Base-by-base conservation (phyloP, 2,888 invertebrate genomes). In the Mamestra brassicae region DNA sequence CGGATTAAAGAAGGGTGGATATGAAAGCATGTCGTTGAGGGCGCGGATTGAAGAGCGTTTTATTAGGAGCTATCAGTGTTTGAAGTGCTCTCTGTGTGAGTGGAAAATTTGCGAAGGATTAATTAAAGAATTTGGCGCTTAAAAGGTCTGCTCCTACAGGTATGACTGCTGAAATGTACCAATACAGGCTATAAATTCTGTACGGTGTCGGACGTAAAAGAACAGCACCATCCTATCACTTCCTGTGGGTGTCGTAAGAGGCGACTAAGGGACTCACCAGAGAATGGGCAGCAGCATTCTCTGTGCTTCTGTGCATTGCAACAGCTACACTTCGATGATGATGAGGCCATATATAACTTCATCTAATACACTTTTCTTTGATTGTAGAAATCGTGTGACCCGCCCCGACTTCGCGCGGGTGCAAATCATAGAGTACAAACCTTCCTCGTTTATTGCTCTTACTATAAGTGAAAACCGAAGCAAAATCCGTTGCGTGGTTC, bases 1-100 rank as follows among this genome's bases (percentile, higher is more conserved):
- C 34, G 67, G 85, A 84, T 71, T 62, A 17, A 3, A 38, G 10
- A 38, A 66, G 3, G 45, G 45, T 69, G 82, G 87, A 84, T 34
- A 26, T 38, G 86, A 52, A 60, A 36, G 5, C 26, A 26, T 4
- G 13, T 26, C 11, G 67, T n/a, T 5, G 38, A 67, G 55, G 73
- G 8, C 15, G 54, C 4, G 11, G 7, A 8, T 11, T 68, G 69
- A 52, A 54, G 36, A 66, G 45, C 7, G 58, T 45, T 68, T 26
- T 36, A 45, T 45, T 50, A 54, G 4, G 15, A 74, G 57, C 38
- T 60, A 50, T 54, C 45, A 66, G 26, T 63, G 52, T 63, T 57
- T 57, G n/a, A 62, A 74, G 52, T 42, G 52, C 47, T 60, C 34
- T 71, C 58, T 63, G 36, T 50, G 55, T 61, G 26, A 55, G 75